Base-by-base conservation (phyloP, 2,113 vertebrate genomes). In the Nothoprocta pentlandii region DNA sequence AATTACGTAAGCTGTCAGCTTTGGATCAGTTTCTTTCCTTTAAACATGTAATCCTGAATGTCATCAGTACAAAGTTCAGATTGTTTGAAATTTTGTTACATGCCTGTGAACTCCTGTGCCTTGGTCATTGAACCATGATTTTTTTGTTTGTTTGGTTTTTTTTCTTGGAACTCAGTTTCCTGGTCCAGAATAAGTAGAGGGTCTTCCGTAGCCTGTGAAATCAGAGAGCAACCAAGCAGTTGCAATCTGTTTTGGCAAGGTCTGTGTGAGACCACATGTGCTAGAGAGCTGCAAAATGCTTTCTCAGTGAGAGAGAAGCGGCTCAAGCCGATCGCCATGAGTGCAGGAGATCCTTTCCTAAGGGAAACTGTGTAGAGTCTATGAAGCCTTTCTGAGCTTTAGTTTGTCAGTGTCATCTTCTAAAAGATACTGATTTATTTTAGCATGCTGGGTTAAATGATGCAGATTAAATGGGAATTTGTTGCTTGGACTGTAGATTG, bases 191-290 rank as follows among this genome's bases (percentile, higher is more conserved):
- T 53, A 94, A 69, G 13, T 21, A 16, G 30, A 28, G 28, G 51
- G 12, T 61, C 2, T 1, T 2, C 64, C 8, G 59, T 78, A 61
- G 46, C 3, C 5, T 19, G 2, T 87, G 75, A 68, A 85, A 30
- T 20, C 1, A 7, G 47, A 67, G 36, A 53, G 13, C 54, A 68
- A 61, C 44, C 42, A 76, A 69, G 53, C 12, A 42, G 16, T 56
- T 36, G 9, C 25, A 46, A 9, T 8, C 42, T 2, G 2, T 2
- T 85, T 54, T 89, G 71, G 16, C 71, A 54, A 78, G 13, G 7
- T 13, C 1, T 4, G 6, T 68, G 32, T 32, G 46, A 28, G 2
- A 3, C 32, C 25, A 3, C 1, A 2, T 51, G 16, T 46, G 14
- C 39, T 44, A 49, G 53, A 32, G 11, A 90, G 42, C 44, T 67